Evolutionary conservation across 2,113 vertebrate species (phyloP).

Genomic region (Tychaedon coryphoeus): DNA sequence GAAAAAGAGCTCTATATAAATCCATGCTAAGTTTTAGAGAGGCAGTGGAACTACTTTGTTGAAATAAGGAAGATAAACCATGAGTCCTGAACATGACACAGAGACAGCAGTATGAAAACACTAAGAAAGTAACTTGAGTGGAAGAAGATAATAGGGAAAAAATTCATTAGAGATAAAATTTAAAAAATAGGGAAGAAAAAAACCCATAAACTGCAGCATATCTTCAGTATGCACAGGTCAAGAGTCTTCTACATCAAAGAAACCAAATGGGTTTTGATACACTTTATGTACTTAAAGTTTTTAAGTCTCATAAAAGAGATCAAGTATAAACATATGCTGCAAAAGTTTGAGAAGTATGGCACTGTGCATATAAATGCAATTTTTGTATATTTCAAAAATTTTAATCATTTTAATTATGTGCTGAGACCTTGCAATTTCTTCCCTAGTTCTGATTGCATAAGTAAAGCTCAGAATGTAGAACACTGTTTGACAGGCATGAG

Average conservation of each 20-base stretch:
- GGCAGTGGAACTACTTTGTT: not conserved
- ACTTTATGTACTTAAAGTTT: not conserved
- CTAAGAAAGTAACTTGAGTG: not conserved
- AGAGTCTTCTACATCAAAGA: not conserved
- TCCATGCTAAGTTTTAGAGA: not conserved
- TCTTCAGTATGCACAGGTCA: not conserved
- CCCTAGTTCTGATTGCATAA: not conserved
- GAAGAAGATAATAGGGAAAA: not conserved
- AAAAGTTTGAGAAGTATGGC: not conserved
- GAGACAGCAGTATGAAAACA: not conserved
- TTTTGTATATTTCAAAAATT: not conserved
- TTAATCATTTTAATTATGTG: not conserved
- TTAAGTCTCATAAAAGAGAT: not conserved
- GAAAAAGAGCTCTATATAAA: not conserved
- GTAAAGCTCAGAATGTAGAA: not conserved
- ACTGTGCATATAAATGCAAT: not conserved
- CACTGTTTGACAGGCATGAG: not conserved
- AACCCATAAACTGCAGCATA: not conserved
- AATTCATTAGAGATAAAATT: not conserved
- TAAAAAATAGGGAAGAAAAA: not conserved
- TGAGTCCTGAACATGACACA: not conserved
- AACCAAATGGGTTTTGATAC: not conserved
- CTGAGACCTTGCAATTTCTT: not conserved
- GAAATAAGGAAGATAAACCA: not conserved
- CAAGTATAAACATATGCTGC: not conserved